A percentile compares a stretch with the other conserved stretches of the same genome.
These are phyloP conservation scores for Anolis carolinensis DNA, from an alignment of 2,113 vertebrate species.

Conservation along the genomic window DNA sequence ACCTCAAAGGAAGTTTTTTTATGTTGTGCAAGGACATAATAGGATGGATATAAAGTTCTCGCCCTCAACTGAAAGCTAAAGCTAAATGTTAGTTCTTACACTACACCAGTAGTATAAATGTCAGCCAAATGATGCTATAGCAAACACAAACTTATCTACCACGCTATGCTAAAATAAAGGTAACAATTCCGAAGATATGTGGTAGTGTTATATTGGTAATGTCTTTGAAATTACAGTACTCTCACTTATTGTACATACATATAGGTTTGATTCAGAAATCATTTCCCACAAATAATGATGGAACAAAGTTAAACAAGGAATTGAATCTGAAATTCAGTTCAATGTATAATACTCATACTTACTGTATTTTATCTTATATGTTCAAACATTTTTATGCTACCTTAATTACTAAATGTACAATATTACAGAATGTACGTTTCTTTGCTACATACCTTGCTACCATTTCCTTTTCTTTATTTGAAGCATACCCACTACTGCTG, in stretches of 20 bases:
- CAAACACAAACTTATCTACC: background rate
- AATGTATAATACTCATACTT: background rate
- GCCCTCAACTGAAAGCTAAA: background rate
- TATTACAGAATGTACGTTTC: background rate
- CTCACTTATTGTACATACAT: background rate
- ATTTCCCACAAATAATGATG: background rate
- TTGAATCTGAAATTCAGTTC: background rate
- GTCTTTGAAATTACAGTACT: background rate
- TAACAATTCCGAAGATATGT: background rate
- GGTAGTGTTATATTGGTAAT: background rate
- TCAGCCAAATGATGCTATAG: background rate
- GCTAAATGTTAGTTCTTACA: background rate
- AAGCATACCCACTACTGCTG: constrained; percentile 95
- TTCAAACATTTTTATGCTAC: background rate
- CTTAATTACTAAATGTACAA: background rate
- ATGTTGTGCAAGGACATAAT: background rate
- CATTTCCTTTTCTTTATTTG: constrained; percentile 99
- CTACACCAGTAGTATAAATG: background rate
- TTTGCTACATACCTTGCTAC: constrained; percentile 88
- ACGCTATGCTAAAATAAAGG: background rate
- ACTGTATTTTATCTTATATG: too few relatives aligned
- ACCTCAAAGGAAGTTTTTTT: background rate
- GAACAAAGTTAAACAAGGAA: background rate
- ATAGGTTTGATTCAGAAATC: background rate
- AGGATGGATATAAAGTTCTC: background rate